These are phyloP conservation scores for Nasonovia ribisnigri DNA, from an alignment of 2,888 invertebrate genomes.

Conservation along the genomic window DNA sequence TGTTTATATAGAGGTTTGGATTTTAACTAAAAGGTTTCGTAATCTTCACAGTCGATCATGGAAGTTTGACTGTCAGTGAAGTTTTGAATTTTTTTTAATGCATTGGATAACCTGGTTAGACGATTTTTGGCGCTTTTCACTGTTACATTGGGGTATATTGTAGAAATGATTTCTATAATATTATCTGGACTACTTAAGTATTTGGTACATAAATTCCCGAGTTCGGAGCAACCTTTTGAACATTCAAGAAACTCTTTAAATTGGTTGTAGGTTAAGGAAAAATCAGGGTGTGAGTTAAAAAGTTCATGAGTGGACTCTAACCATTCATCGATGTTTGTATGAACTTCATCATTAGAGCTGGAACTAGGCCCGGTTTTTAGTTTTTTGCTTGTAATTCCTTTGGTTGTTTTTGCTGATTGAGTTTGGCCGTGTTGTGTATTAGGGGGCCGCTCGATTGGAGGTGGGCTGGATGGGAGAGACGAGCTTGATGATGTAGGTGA, in stretches of 20 bases:
- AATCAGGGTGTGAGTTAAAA: not conserved
- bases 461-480: too few relatives aligned
- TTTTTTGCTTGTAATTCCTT: not conserved
- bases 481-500: too few relatives aligned
- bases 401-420: not conserved
- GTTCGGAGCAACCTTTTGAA: not conserved
- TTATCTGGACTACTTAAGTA: not conserved
- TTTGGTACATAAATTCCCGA: not conserved
- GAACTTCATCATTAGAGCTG: not conserved
- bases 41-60: not conserved
- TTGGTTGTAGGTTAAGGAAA: not conserved
- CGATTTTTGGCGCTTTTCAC: slow-evolving; percentile 24
- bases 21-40: not conserved
- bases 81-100: not conserved
- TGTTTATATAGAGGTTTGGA: not conserved
- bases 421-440: too few relatives aligned
- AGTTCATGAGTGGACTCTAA: slow-evolving; percentile 15
- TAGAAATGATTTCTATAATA: slow-evolving; percentile 25
- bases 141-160: not conserved
- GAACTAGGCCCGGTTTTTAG: not conserved
- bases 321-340: slow-evolving; percentile 18
- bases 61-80: not conserved
- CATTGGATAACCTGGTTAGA: not conserved
- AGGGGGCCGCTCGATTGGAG: too few relatives aligned
- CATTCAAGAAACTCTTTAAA: not conserved